These are phyloP conservation scores for Martes martes DNA, from an alignment of 2,113 vertebrate genomes.

Conservation along the genomic window DNA sequence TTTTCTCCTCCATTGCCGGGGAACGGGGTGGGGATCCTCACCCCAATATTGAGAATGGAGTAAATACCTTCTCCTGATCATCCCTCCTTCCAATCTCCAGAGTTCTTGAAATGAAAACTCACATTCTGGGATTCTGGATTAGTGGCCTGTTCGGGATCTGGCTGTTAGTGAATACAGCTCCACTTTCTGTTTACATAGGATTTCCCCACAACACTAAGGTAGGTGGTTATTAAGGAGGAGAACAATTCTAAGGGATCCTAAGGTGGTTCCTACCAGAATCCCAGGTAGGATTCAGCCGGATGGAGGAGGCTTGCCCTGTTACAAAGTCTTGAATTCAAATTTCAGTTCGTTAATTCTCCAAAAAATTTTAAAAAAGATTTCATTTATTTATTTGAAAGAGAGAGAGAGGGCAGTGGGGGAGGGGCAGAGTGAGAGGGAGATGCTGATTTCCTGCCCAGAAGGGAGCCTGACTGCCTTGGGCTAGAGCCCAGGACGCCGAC, in stretches of 20 bases:
- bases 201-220: background rate
- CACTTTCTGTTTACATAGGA: background rate
- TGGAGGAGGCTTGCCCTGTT: background rate
- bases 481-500: no score
- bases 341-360: background rate
- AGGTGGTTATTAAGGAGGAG: background rate
- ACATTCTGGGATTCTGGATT: background rate
- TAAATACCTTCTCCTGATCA: background rate
- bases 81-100: background rate
- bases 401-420: background rate
- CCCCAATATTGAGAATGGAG: background rate
- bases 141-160: background rate
- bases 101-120: constrained; percentile 37
- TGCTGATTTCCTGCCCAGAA: no score
- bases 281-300: background rate
- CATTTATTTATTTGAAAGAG: background rate
- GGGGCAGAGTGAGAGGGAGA: background rate
- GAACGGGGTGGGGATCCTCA: background rate
- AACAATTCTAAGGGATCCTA: background rate
- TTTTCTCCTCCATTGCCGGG: background rate
- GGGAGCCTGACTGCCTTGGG: no score
- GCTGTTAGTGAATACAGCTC: background rate
- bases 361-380: no score
- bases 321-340: background rate
- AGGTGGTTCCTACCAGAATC: background rate